Evolutionary conservation across 2,797 vertebrate genomes (phyloP).

Genomic region (Alca torda): DNA sequence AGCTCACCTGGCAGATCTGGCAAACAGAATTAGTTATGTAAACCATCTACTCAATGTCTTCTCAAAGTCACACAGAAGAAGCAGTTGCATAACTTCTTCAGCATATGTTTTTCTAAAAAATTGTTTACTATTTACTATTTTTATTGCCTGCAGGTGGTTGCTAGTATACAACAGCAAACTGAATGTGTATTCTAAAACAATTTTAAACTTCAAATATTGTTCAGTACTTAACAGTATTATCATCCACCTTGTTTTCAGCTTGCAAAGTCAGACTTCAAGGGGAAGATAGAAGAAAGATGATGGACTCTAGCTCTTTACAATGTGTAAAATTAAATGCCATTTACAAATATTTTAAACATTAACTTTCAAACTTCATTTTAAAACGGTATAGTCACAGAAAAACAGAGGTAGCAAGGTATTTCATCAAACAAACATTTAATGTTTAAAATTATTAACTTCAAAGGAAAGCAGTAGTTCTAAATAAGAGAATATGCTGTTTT

Average conservation of each 20-base stretch:
- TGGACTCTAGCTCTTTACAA: background rate
- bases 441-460: background rate
- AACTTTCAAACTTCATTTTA: background rate
- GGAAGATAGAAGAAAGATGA: background rate
- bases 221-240: background rate
- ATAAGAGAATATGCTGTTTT: background rate
- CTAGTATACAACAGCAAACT: background rate
- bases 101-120: background rate
- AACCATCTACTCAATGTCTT: background rate
- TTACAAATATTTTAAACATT: background rate
- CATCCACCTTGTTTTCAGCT: background rate
- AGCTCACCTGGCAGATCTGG: background rate
- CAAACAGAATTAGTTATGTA: background rate
- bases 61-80: background rate
- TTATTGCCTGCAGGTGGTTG: background rate
- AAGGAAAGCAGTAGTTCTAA: background rate
- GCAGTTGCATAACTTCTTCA: background rate
- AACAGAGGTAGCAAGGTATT: background rate
- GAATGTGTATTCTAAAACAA: background rate
- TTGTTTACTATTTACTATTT: background rate
- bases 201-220: background rate
- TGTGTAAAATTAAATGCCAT: background rate
- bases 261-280: background rate
- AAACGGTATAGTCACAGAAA: background rate
- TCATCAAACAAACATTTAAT: background rate